Base-by-base conservation (phyloP, 2,797 vertebrate genomes). In the Falco novaeseelandiae region DNA sequence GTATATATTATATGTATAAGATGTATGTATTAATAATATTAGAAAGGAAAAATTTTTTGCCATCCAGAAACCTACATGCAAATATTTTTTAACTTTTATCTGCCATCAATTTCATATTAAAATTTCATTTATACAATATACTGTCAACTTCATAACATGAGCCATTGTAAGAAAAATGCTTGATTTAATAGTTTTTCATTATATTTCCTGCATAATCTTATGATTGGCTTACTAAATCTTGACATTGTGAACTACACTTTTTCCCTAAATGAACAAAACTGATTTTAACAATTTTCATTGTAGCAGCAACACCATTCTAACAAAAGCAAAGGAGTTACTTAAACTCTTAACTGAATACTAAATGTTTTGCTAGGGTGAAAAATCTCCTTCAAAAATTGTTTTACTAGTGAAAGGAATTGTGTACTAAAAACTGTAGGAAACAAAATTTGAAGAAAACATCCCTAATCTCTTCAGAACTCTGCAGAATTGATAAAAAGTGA, bases 111-210 rank as follows among this genome's bases (percentile, higher is more conserved):
- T 98, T 97, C 94, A n/a, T 92, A 92, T 96, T 97, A 97, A 94
- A 96, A 96, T 97, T 97, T 98, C 97, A 97, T 95, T 98, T 97
- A 79, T 62, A 97, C 87, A 96, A 95, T 90, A 94, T 10, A 79
- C 97, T 98, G 97, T 95, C 97, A 97, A 92, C 73, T 88, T 98
- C 97, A 90, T 94, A 97, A 96, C 95, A 83, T 96, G 97, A 96
- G 78, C 73, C 87, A 91, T 51, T 93, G 78, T 77, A 94, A 96
- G 81, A 92, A 96, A 91, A 96, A 94, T 52, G 6, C 44, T 94
- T 74, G 92, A 91, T 97, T 96, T 98, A 98, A 97, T 90, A 96
- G 90, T 85, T 96, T 89, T 97, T 96, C 91, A 91, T 97, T 96
- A 71, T 96, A 93, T 96, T 96, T 92, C 77, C 87, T 85, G 52